phyloP scores from a whole-genome alignment of 1,140 invertebrate genomes.

The Anagrus nilaparvatae region DNA sequence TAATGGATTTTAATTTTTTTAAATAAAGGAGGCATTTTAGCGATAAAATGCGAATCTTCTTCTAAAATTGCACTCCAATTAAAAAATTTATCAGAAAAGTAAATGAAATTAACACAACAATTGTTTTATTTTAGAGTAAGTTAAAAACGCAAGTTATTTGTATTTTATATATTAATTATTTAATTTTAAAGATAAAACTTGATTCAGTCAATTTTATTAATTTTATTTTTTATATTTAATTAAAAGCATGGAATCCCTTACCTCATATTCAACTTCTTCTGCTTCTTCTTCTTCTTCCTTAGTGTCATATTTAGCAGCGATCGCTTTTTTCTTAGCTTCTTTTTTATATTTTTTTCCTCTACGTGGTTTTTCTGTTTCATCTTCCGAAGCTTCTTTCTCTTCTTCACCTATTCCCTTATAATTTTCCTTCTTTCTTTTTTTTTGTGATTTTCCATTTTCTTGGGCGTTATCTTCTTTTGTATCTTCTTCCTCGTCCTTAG shows the following conservation, averaged over 20 bases:
- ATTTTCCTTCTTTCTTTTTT: constrained; percentile 3
- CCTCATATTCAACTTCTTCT: constrained; percentile 36
- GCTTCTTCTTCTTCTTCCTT: constrained; percentile 14
- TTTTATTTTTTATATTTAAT: neutral
- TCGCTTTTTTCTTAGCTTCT: constrained; percentile 18
- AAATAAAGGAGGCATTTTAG: too few species aligned
- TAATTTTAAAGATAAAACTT: neutral
- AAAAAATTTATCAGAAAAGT: neutral
- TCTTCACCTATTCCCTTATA: neutral
- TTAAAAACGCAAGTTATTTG: neutral
- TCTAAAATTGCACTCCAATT: neutral
- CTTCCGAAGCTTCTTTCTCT: constrained; percentile 2
- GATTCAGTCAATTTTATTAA: neutral
- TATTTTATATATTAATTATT: neutral
- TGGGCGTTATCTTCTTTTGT: too few species aligned
- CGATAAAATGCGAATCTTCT: neutral
- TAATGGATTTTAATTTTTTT: too few species aligned
- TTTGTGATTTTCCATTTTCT: constrained; percentile 3
- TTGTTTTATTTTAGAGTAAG: neutral
- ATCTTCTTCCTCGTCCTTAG: neutral
- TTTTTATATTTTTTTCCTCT: constrained; percentile 16
- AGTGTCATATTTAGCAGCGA: constrained; percentile 17
- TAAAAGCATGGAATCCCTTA: constrained; percentile 11
- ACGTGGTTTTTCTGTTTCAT: neutral
- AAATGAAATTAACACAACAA: constrained; percentile 6